phyloP scores from a whole-genome alignment of 2,113 vertebrate species.

The Gobiocypris rarus region DNA sequence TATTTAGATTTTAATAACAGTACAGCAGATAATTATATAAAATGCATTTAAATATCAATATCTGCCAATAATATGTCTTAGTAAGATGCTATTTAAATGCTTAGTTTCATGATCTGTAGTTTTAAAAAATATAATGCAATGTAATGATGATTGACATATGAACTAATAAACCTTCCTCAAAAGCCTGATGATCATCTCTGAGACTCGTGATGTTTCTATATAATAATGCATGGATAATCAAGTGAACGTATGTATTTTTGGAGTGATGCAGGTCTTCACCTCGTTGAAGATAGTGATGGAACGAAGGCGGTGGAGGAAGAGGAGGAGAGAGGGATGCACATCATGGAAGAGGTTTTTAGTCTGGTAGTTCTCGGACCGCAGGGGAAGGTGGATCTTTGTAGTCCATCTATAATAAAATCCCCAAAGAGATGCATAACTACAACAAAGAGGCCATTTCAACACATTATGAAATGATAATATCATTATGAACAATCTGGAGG shows the following conservation, averaged over 20 bases:
- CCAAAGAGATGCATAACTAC: not conserved
- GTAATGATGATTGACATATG: not conserved
- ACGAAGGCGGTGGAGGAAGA: slow-evolving; percentile 80
- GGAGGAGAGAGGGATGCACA: slow-evolving; percentile 78
- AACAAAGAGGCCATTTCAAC: no score
- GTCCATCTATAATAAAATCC: slow-evolving; percentile 70
- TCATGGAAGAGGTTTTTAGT: slow-evolving; percentile 81
- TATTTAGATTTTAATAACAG: no score
- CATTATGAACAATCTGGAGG: not conserved
- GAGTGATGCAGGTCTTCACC: slow-evolving; percentile 55
- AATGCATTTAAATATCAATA: not conserved
- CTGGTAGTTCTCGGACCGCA: slow-evolving; percentile 75
- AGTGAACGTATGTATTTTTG: not conserved
- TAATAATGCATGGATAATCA: not conserved
- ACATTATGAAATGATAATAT: no score
- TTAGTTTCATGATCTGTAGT: no score
- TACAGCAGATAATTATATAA: no score
- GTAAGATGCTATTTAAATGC: not conserved
- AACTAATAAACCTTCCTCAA: no score
- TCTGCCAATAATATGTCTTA: not conserved
- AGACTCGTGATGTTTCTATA: no score
- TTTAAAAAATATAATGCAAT: not conserved
- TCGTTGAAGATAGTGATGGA: slow-evolving; percentile 77
- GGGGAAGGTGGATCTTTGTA: slow-evolving; percentile 80
- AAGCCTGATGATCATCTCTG: no score